Evolutionary conservation across 2,113 vertebrate species (phyloP).

Genomic region (Lasiurus borealis): DNA sequence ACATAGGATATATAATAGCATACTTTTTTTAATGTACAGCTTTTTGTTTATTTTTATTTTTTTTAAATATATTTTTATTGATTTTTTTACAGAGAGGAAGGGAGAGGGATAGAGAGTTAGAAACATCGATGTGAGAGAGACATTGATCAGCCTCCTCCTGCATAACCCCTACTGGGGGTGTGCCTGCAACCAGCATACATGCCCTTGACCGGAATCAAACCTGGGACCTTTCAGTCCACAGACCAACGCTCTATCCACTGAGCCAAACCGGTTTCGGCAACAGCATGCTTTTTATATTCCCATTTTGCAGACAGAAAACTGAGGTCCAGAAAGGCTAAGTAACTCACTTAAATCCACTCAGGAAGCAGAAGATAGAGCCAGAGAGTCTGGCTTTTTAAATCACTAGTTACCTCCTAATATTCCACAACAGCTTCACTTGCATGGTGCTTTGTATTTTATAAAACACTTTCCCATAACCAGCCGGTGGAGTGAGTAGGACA

Average conservation of each 20-base stretch:
- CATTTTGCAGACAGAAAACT: constrained; percentile 58
- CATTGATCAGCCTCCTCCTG: too few relatives aligned
- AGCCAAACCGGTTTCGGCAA: neutral
- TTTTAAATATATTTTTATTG: too few relatives aligned
- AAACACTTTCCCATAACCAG: neutral
- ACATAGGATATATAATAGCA: neutral
- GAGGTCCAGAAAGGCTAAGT: neutral
- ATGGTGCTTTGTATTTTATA: neutral
- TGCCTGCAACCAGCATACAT: too few relatives aligned
- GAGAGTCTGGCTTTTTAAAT: neutral
- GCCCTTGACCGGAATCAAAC: too few relatives aligned
- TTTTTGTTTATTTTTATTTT: too few relatives aligned
- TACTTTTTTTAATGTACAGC: neutral
- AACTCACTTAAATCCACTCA: neutral
- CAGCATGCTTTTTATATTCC: neutral
- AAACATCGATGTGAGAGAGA: too few relatives aligned
- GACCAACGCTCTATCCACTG: too few relatives aligned
- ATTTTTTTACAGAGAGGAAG: too few relatives aligned
- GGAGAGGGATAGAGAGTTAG: too few relatives aligned
- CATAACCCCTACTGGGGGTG: too few relatives aligned
- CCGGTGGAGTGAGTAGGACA: neutral
- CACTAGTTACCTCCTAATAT: neutral
- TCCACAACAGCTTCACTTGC: neutral
- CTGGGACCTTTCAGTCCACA: too few relatives aligned
- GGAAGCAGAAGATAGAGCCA: neutral